Evolutionary conservation across 1,140 invertebrate species (phyloP), one percentile per base, ranked within the genome.

Genomic region (Drosophila lacertosa): DNA sequence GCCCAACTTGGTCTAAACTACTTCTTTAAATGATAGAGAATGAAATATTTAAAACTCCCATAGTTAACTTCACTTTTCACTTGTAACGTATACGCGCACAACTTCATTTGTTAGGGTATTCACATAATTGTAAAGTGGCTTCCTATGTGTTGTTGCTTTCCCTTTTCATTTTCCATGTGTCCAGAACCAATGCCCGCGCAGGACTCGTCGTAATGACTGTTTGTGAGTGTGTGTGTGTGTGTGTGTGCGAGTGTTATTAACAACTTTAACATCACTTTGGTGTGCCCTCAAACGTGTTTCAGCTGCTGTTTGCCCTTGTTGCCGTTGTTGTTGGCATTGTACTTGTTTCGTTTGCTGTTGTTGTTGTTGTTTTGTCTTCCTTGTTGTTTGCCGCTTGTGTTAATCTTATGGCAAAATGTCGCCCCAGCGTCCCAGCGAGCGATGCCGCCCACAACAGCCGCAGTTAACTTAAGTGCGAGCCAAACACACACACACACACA

Each of bases 241-340:
- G 33, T 66, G 39, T 45, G 7, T 37, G 45, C 47, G 55, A 48
- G 33, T 83, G 64, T 77, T 77, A 84, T 84, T 80, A 84, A 84
- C 81, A 86, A 86, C 60, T 77, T 84, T 64, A 84, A 84, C 81
- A 84, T 86, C 81, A 84, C 77, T 84, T 84, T 86, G 74, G 73
- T 77, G 76, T 86, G 63, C 72, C 81, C 76, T 73, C 57, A 62
- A 68, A 79, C 48, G 47, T 55, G 44, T 48, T 60, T 24, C 62
- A 42, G 40, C 42, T 60, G 62, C 40, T 35, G 54, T 69, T 64
- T 65, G 24, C 42, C 55, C 47, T 76, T 18, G 9, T 67, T 67
- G 62, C 55, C 16, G 53, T 60, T 63, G 55, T 48, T 58, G 20
- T 60, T 54, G 16, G 24, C 44, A n/a, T 50, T 72, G 29, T 32